Conservation (phyloP, 2,888 invertebrate genomes). For the Amitus sp. region DNA sequence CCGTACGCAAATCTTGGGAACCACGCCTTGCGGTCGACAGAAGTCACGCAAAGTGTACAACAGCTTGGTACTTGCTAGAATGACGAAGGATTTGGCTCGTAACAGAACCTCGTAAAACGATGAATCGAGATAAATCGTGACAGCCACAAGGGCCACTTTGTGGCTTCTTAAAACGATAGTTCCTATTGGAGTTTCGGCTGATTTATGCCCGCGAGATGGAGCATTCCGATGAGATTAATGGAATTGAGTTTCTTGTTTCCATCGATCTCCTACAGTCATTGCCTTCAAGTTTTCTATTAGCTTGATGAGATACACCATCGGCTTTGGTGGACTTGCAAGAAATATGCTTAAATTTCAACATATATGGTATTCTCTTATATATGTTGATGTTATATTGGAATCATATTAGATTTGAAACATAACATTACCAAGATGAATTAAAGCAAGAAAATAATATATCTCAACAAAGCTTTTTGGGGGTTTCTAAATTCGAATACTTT, state of each 20-base stretch:
- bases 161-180: constrained; percentile 4
- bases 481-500: too few relatives aligned
- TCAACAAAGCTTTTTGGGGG: too few relatives aligned
- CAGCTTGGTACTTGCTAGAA: not conserved
- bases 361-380: too few relatives aligned
- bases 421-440: too few relatives aligned
- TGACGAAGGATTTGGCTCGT: constrained; percentile 1
- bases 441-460: too few relatives aligned
- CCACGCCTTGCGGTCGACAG: constrained; percentile 10
- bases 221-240: not conserved
- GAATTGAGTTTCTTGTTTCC: not conserved
- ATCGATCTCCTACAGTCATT: not conserved
- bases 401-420: too few relatives aligned
- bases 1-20: constrained; percentile 1
- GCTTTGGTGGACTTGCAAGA: too few relatives aligned
- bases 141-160: not conserved
- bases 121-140: constrained; percentile 5
- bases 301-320: too few relatives aligned
- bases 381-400: too few relatives aligned
- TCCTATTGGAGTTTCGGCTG: not conserved
- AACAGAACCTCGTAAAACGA: constrained; percentile 6
- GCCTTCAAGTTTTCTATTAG: too few relatives aligned
- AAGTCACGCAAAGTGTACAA: constrained; percentile 1
- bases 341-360: too few relatives aligned
- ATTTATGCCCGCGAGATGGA: not conserved